Base-by-base conservation (phyloP, 1,140 invertebrate species). In the Cataglyphis hispanica region DNA sequence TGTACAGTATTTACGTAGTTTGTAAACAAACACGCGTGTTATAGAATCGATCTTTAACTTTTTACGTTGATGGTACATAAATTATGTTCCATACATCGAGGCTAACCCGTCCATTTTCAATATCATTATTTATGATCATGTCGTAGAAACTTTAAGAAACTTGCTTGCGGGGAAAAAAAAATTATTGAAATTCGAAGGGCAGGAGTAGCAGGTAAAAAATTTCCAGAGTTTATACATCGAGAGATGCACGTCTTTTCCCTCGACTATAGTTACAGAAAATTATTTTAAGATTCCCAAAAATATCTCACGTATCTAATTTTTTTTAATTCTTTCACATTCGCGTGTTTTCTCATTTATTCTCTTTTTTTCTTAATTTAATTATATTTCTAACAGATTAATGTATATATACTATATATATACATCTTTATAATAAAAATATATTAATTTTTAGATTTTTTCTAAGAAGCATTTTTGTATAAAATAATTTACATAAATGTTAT, bases 1-100 rank as follows among this genome's bases (percentile, higher is more conserved):
- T 16, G 31, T 58, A 34, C 31, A 13, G 10, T 37, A 25, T 5
- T 50, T 40, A 56, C 37, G 77, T 3, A 70, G 34, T 72, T 72
- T n/a, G 43, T 77, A 72, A 43, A 84, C 64, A 76, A 40, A 31
- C 70, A 77, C 31, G 81, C 72, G 27, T 84, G 81, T 77, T 84
- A 53, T 84, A 84, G 22, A 60, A 84, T 11, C 72, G 46, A 11
- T 40, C 34, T 69, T 78, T 78, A 50, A 60, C 60, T 78, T 85
- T 66, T 85, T 80, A 67, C 25, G 37, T 69, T 58, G 31, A 31
- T 7, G 34, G 25, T 58, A 25, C 25, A 10, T 84, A 43, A 84
- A 60, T 84, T 84, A 77, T 60, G 72, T 84, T 61, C 58, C 16
- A 46, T n/a, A 66, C 56, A 37, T 63, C 77, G 16, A 13, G 7